A percentile compares a stretch with the other conserved stretches of the same genome.
phyloP scores from a whole-genome alignment of 2,113 vertebrate genomes.

The Montifringilla adamsi region DNA sequence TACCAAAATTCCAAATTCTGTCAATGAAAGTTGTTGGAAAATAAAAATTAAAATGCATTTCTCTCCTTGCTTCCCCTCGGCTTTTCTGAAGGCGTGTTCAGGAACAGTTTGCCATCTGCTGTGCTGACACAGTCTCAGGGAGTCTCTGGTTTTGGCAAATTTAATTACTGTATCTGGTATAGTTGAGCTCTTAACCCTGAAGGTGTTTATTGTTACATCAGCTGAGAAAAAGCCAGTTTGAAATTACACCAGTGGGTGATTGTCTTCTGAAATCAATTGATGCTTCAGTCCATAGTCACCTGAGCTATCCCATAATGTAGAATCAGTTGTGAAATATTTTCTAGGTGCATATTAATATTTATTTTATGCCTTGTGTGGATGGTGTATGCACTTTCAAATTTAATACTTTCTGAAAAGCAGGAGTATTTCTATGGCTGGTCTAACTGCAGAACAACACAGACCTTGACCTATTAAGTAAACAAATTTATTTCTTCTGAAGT shows the following conservation, averaged over 20 bases:
- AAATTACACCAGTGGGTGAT: accelerated
- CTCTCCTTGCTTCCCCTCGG: background rate
- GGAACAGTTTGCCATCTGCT: background rate
- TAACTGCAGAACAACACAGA: background rate
- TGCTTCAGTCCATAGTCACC: background rate
- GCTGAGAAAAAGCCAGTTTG: background rate
- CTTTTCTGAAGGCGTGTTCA: background rate
- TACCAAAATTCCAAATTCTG: background rate
- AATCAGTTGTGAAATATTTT: background rate
- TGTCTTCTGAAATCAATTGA: background rate
- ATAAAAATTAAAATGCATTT: background rate
- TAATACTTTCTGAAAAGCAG: background rate
- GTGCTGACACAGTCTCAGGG: background rate
- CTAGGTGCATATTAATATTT: background rate
- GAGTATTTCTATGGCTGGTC: background rate
- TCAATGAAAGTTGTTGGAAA: background rate
- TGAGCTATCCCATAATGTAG: background rate
- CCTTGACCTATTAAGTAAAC: background rate
- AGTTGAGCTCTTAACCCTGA: background rate
- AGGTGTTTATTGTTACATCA: background rate
- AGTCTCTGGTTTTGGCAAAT: background rate
- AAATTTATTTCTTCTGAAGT: background rate
- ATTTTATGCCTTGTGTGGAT: background rate
- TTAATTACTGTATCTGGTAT: background rate
- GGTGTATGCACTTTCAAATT: background rate